A percentile compares a stretch with the other conserved stretches of the same genome.
These are phyloP conservation scores for Capreolus pygargus DNA, from an alignment of 2,113 vertebrate species.

Conservation along the genomic window DNA sequence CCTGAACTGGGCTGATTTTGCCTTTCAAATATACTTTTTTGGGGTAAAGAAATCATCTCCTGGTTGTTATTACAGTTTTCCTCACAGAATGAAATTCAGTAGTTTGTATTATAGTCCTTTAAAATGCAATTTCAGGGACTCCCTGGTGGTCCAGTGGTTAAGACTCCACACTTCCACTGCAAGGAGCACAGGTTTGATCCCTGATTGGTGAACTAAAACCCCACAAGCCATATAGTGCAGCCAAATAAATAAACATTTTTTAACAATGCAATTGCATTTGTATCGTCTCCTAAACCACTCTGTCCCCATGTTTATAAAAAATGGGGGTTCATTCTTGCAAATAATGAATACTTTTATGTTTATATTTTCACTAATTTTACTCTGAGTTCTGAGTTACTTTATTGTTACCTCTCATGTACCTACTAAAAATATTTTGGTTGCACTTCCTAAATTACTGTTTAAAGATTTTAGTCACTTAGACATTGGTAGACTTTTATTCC, in stretches of 20 bases:
- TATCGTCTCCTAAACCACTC: neutral
- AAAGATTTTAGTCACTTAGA: neutral
- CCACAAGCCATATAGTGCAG: accelerated
- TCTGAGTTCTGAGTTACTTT: neutral
- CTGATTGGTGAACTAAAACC: neutral
- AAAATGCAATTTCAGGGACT: neutral
- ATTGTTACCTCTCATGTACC: neutral
- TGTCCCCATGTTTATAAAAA: neutral
- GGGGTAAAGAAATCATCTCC: neutral
- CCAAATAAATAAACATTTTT: neutral
- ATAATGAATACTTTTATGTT: neutral
- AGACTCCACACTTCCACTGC: neutral
- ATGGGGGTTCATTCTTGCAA: neutral
- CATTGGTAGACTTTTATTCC: neutral
- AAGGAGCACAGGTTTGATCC: neutral
- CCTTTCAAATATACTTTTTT: neutral
- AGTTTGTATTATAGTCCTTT: neutral
- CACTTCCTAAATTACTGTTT: neutral
- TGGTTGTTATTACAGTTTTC: neutral
- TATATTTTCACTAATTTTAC: neutral
- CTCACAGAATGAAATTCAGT: neutral
- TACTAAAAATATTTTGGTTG: neutral
- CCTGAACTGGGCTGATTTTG: neutral
- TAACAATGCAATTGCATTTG: neutral
- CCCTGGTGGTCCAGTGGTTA: neutral